Percentiles rank a stretch among this genome's conserved stretches.
Conservation (phyloP, 2,888 invertebrate species). For the Apeira syringaria region DNA sequence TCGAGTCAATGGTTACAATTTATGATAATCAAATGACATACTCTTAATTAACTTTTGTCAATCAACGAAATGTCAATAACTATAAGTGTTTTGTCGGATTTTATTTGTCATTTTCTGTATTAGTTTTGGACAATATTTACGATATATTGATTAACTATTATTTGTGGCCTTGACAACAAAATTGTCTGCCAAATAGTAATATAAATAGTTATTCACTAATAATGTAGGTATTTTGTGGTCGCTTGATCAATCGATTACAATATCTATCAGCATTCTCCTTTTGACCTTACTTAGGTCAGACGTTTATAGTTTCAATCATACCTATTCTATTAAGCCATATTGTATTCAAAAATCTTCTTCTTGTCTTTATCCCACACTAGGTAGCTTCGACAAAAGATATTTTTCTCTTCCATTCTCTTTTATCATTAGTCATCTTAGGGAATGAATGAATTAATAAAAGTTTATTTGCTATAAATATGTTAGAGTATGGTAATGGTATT, state of each 20-base stretch:
- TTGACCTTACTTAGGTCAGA: slow-evolving; percentile 15
- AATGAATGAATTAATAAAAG: too few species aligned
- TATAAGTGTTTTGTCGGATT: too few species aligned
- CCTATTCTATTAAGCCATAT: too few species aligned
- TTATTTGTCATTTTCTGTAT: slow-evolving; percentile 14
- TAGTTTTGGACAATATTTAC: slow-evolving; percentile 5
- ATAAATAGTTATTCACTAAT: background rate
- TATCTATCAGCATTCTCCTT: slow-evolving; percentile 9
- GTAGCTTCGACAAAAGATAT: too few species aligned
- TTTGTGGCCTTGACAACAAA: slow-evolving; percentile 15
- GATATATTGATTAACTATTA: slow-evolving; percentile 16
- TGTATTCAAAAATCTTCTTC: too few species aligned
- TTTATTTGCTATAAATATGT: too few species aligned
- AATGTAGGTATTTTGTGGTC: slow-evolving; percentile 7
- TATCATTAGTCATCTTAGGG: too few species aligned
- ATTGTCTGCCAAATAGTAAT: slow-evolving; percentile 6
- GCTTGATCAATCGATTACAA: slow-evolving; percentile 1
- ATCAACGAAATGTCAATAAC: slow-evolving; percentile 21
- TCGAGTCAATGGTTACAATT: slow-evolving; percentile 10
- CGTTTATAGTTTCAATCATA: too few species aligned
- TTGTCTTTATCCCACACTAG: too few species aligned
- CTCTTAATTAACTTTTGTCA: slow-evolving; percentile 20
- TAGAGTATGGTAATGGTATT: too few species aligned
- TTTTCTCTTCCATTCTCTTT: too few species aligned
- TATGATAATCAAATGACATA: slow-evolving; percentile 16